Percentiles rank a stretch among this genome's conserved stretches.
Conservation (phyloP, 92 coral and sea anemone genomes). For the Pocillopora grandis region DNA sequence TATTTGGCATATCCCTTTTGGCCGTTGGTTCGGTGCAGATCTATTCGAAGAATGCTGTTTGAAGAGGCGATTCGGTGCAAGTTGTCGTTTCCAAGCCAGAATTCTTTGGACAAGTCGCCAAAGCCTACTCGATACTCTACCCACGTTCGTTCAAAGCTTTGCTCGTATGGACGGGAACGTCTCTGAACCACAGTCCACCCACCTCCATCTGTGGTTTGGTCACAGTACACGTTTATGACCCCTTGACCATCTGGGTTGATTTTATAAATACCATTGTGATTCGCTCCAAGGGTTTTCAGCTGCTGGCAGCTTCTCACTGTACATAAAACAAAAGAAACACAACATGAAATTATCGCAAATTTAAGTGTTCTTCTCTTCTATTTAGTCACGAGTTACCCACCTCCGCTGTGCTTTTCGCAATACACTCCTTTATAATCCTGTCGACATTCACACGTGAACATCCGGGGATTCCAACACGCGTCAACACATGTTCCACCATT, state of each 20-base stretch:
- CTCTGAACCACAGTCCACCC: background rate
- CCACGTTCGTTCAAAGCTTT: background rate
- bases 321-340: too few relatives aligned
- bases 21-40: background rate
- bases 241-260: slow-evolving; percentile 6
- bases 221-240: slow-evolving; percentile 1
- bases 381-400: background rate
- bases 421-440: background rate
- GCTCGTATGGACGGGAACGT: background rate
- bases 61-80: slow-evolving; percentile 11
- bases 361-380: background rate
- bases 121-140: background rate
- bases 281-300: background rate
- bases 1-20: slow-evolving; percentile 13
- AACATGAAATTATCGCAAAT: background rate
- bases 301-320: slow-evolving; percentile 3
- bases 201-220: background rate
- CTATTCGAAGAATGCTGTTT: background rate
- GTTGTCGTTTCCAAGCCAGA: slow-evolving; percentile 29
- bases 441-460: slow-evolving; percentile 1
- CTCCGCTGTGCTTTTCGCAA: background rate
- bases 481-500: slow-evolving; percentile 3
- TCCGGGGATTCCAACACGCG: slow-evolving; percentile 3
- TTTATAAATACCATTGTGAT: background rate
- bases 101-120: slow-evolving; percentile 4